Evolutionary conservation across 2,888 invertebrate genomes (phyloP).

Genomic region (Platycheirus albimanus): DNA sequence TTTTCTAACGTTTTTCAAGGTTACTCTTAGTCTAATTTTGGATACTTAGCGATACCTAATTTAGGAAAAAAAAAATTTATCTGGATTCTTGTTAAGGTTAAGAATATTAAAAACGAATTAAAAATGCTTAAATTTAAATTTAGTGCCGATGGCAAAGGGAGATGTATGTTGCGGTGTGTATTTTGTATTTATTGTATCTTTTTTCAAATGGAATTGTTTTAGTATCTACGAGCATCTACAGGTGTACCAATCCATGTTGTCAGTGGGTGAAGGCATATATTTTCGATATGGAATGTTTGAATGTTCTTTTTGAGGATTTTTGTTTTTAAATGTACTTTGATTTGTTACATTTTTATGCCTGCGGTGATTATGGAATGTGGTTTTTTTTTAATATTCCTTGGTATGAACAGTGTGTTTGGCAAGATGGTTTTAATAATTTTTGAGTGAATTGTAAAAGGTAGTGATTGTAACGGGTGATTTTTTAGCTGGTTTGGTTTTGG

Average conservation of each 20-base stretch:
- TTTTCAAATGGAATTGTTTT: neutral
- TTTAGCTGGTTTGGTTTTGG: too few species aligned
- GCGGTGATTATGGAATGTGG: slow-evolving; percentile 27
- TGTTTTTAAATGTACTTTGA: slow-evolving; percentile 24
- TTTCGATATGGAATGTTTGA: too few species aligned
- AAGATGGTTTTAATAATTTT: too few species aligned
- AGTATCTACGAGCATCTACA: too few species aligned
- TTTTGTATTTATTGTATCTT: neutral
- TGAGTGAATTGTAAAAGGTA: too few species aligned
- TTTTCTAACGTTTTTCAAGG: slow-evolving; percentile 56
- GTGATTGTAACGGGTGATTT: too few species aligned
- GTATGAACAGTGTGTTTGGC: neutral
- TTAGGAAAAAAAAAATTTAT: neutral
- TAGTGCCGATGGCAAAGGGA: slow-evolving; percentile 9
- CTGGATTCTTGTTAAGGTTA: slow-evolving; percentile 20
- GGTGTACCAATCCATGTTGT: too few species aligned
- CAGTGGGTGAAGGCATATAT: too few species aligned
- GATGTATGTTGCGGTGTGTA: neutral
- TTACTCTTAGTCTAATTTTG: slow-evolving; percentile 26
- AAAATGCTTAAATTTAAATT: neutral
- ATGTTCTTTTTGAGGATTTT: neutral
- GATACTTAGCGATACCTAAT: slow-evolving; percentile 2
- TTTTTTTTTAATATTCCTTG: neutral
- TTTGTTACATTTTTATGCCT: slow-evolving; percentile 20
- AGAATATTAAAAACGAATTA: slow-evolving; percentile 20